phyloP scores from a whole-genome alignment of 1,140 invertebrate species.

The Cepaea nemoralis region DNA sequence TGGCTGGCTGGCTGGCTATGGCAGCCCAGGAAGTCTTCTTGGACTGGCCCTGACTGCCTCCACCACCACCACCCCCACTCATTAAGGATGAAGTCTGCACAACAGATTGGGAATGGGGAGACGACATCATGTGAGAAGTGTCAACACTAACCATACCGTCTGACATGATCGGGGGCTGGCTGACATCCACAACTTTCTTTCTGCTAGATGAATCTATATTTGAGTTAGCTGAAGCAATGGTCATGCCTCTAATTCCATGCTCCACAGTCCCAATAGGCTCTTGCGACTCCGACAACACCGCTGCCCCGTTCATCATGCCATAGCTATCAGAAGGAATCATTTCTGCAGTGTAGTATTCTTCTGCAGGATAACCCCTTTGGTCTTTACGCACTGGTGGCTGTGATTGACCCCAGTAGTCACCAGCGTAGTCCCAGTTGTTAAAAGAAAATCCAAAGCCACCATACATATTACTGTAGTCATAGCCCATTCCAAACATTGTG shows the following conservation, averaged over 20 bases:
- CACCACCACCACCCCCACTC: slow-evolving; percentile 45
- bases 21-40: slow-evolving; percentile 97
- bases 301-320: slow-evolving; percentile 64
- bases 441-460: slow-evolving; percentile 72
- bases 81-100: slow-evolving; percentile 40
- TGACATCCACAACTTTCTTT: slow-evolving; percentile 30
- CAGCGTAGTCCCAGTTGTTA: slow-evolving; percentile 78
- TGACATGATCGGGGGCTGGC: slow-evolving; percentile 43
- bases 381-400: slow-evolving; percentile 62
- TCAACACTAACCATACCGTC: slow-evolving; percentile 55
- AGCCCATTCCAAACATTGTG: slow-evolving; percentile 84
- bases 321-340: slow-evolving; percentile 65
- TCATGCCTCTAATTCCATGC: slow-evolving; percentile 70
- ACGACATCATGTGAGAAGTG: slow-evolving; percentile 52
- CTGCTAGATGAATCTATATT: slow-evolving; percentile 8
- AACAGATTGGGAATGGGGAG: slow-evolving; percentile 34
- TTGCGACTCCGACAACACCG: slow-evolving; percentile 49
- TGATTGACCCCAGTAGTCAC: slow-evolving; percentile 81
- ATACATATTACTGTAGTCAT: slow-evolving; percentile 86
- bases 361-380: slow-evolving; percentile 57
- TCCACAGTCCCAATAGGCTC: slow-evolving; percentile 64
- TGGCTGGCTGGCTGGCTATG: slow-evolving; percentile 94
- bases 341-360: slow-evolving; percentile 59
- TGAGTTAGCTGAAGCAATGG: slow-evolving; percentile 42
- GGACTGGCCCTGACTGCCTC: slow-evolving; percentile 68